Conservation (phyloP, 2,888 invertebrate species). For the Amphipoea lucens region DNA sequence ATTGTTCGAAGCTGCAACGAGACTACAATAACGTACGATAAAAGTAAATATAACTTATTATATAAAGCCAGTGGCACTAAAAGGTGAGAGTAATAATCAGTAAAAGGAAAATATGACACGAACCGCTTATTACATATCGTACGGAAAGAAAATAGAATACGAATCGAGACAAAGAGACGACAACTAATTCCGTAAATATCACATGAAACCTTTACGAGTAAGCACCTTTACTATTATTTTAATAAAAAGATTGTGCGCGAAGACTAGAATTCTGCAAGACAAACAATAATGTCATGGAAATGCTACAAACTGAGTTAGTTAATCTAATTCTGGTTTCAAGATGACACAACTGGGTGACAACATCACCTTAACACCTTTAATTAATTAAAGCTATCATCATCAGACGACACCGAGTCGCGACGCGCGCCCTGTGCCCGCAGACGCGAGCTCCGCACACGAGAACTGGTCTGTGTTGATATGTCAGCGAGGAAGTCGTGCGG, state of each 20-base stretch:
- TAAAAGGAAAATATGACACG: slow-evolving; percentile 88
- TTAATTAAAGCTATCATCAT: slow-evolving; percentile 84
- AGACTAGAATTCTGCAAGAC: slow-evolving; percentile 87
- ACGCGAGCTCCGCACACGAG: slow-evolving; percentile 15
- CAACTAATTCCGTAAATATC: slow-evolving; percentile 81
- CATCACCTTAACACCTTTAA: slow-evolving; percentile 71
- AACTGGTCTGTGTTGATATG: not conserved
- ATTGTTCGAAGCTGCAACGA: slow-evolving; percentile 90
- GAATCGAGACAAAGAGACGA: slow-evolving; percentile 75
- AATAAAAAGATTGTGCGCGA: slow-evolving; percentile 84
- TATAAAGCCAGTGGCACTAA: slow-evolving; percentile 88
- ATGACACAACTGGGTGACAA: slow-evolving; percentile 62
- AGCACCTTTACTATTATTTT: slow-evolving; percentile 84
- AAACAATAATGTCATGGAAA: slow-evolving; percentile 83
- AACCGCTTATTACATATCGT: slow-evolving; percentile 80
- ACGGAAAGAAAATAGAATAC: slow-evolving; percentile 76
- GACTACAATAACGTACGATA: slow-evolving; percentile 82
- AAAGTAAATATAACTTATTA: slow-evolving; percentile 80
- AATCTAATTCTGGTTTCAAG: slow-evolving; percentile 58
- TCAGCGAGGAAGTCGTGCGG: not conserved
- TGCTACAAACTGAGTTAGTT: slow-evolving; percentile 71
- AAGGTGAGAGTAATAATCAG: slow-evolving; percentile 84
- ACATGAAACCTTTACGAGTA: slow-evolving; percentile 85
- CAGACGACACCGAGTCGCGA: slow-evolving; percentile 73
- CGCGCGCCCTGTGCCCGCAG: slow-evolving; percentile 32